Conservation (phyloP, 2,113 vertebrate genomes). For the Cyprinodon variegatus region DNA sequence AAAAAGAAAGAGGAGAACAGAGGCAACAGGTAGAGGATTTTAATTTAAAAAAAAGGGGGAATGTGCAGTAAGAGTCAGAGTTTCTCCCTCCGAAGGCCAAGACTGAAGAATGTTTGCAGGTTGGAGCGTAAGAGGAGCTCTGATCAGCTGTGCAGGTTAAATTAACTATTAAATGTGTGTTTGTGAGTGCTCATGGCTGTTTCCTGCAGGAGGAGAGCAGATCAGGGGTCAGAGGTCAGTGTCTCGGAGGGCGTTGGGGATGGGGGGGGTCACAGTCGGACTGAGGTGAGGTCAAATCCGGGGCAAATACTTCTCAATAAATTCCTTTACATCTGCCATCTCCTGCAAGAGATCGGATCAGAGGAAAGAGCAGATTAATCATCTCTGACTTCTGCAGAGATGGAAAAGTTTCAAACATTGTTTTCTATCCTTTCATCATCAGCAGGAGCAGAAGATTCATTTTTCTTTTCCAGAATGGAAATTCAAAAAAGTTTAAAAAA, state of each 20-base stretch:
- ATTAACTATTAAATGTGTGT: conserved; percentile 27
- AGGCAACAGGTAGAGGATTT: conserved; percentile 25
- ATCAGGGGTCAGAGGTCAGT: conserved; percentile 80
- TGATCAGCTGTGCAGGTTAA: conserved; percentile 20
- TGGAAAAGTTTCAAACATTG: neutral
- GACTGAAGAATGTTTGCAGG: conserved; percentile 19
- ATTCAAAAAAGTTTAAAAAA: too few relatives aligned
- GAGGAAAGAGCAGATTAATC: neutral
- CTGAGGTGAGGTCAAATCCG: conserved; percentile 85
- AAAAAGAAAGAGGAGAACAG: conserved; percentile 21
- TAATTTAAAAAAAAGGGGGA: conserved; percentile 40
- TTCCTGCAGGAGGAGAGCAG: conserved; percentile 81
- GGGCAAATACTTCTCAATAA: conserved; percentile 95
- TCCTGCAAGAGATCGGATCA: conserved; percentile 82
- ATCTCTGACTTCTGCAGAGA: neutral
- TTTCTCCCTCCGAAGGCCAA: conserved; percentile 65
- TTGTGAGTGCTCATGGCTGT: conserved; percentile 81
- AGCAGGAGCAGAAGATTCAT: neutral
- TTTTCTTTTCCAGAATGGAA: too few relatives aligned
- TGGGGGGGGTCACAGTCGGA: conserved; percentile 72
- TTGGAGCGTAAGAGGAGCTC: conserved; percentile 4
- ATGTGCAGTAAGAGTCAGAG: conserved; percentile 41
- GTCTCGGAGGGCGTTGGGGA: conserved; percentile 59
- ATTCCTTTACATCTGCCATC: conserved; percentile 94
- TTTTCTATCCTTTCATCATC: neutral